Evolutionary conservation across 2,797 vertebrate genomes (phyloP).

Genomic region (Octomys mimax): DNA sequence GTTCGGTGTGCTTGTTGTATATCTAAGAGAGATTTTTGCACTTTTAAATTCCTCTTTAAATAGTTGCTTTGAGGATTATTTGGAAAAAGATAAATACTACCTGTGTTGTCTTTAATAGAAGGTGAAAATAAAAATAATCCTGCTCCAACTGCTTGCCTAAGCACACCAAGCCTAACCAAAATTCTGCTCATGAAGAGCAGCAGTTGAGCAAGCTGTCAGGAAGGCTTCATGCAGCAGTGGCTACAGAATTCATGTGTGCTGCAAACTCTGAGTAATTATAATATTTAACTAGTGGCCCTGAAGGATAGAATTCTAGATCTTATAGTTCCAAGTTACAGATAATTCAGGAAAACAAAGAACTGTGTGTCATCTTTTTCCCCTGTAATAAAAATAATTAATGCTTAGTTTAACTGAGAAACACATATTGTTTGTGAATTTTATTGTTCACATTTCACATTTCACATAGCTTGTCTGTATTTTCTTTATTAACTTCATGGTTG

Average conservation of each 20-base stretch:
- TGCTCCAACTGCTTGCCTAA: background rate
- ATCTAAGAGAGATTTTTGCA: background rate
- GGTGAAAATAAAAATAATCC: constrained; percentile 12
- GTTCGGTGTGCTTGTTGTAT: background rate
- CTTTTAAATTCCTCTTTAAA: background rate
- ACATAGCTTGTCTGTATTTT: background rate
- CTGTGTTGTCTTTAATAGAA: background rate
- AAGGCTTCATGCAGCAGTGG: background rate
- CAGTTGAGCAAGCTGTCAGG: too few relatives aligned
- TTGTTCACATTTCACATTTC: constrained; percentile 13
- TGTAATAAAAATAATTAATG: background rate
- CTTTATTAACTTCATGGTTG: background rate
- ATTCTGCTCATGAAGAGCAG: background rate
- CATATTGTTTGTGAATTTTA: background rate
- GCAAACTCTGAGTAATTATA: background rate
- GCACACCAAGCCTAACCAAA: background rate
- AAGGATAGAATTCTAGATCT: background rate
- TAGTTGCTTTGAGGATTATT: background rate
- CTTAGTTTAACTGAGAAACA: background rate
- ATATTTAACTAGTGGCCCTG: background rate
- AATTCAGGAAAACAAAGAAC: background rate
- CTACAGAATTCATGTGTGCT: background rate
- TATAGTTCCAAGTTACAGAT: background rate
- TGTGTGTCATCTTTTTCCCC: background rate
- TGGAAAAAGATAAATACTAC: background rate